These are phyloP conservation scores for Chionomys nivalis DNA, from an alignment of 2,113 vertebrate genomes.

Conservation along the genomic window DNA sequence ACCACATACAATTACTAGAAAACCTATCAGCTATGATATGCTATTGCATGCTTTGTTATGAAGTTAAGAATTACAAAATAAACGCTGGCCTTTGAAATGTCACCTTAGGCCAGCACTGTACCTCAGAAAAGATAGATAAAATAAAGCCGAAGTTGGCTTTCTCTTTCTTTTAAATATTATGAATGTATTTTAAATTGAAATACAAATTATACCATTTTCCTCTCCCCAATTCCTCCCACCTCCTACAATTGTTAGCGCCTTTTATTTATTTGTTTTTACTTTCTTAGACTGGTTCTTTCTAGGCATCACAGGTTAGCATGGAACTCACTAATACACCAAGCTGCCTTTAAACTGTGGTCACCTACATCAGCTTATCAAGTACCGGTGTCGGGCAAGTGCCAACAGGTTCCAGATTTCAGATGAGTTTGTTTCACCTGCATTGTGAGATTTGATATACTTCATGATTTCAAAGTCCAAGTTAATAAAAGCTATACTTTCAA, in stretches of 20 bases:
- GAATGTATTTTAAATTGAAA: not conserved
- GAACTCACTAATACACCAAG: not conserved
- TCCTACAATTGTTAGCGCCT: not conserved
- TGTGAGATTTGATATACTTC: not conserved
- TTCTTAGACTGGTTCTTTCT: not conserved
- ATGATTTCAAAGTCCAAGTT: not conserved
- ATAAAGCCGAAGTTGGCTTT: not conserved
- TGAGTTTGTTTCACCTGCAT: not conserved
- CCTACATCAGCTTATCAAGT: not conserved
- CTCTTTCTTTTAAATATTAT: not conserved
- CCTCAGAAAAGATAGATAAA: not conserved
- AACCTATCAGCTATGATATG: not conserved
- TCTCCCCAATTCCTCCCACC: not conserved
- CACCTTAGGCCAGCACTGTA: not conserved
- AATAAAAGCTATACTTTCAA: not conserved
- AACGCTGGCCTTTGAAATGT: not conserved
- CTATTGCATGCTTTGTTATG: no score
- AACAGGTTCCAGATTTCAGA: no score
- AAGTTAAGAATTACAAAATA: not conserved
- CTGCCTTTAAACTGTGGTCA: not conserved
- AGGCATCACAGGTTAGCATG: not conserved
- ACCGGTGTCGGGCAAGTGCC: no score
- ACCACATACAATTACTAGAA: no score
- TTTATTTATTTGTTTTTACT: not conserved
- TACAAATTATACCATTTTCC: not conserved